Evolutionary conservation across 2,888 invertebrate species (phyloP), one percentile per base, ranked within the genome.

Genomic region (Papilio protenor): DNA sequence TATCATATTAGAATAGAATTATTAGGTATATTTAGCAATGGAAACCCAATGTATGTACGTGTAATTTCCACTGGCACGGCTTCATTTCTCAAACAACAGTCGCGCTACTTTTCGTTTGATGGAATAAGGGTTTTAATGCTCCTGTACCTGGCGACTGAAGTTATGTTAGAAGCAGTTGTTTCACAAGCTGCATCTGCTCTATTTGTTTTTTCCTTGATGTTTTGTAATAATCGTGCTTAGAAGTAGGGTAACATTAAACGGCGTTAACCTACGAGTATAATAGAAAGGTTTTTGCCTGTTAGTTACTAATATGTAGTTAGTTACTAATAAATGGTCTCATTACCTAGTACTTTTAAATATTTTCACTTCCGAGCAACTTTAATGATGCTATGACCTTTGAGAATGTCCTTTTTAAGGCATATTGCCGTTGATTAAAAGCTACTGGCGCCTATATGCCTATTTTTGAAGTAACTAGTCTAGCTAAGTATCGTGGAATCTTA

Each of bases 251-350:
- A 66, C 45, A 21, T 69, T 21, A 69, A 45, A 66, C 21, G 66
- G 66, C 45, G 45, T 45, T 69, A 69, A 69, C 66, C 66, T 69
- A n/a, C n/a, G n/a, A n/a, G n/a, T n/a, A 45, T 69, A 69, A 45
- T 45, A 69, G n/a, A n/a, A 21, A 14, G 14, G 18, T 40, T 69
- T 69, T 69, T 66, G 45, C 66, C 12, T 5, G 45, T 12, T n/a
- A 12, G n/a, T 66, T 40, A 40, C n/a, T n/a, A n/a, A n/a, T n/a
- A n/a, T n/a, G n/a, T n/a, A n/a, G n/a, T n/a, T n/a, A n/a, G n/a
- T n/a, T n/a, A n/a, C n/a, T n/a, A 66, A n/a, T 45, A 21, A 69
- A 45, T 69, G n/a, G n/a, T 21, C 66, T 69, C 4, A 45, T 69
- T 69, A 45, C 14, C 12, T 69, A n/a, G 40, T 45, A 18, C 66